These are phyloP conservation scores for Zygaena filipendulae DNA, from an alignment of 2,888 invertebrate species.

Conservation along the genomic window DNA sequence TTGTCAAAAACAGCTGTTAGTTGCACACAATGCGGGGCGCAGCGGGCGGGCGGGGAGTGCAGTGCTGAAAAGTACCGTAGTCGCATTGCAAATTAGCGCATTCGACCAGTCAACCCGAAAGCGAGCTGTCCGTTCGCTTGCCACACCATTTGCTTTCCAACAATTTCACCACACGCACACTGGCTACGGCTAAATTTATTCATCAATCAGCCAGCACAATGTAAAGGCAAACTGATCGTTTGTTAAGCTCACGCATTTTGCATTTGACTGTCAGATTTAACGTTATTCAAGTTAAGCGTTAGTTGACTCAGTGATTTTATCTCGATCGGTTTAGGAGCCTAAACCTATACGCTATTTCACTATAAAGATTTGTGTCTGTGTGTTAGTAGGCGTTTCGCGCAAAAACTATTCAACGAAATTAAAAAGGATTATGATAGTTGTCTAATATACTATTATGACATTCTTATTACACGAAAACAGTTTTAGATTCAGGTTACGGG, in stretches of 20 bases:
- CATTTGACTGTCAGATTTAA: constrained; percentile 12
- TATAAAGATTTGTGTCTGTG: too few relatives aligned
- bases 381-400: too few relatives aligned
- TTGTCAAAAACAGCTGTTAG: constrained; percentile 30
- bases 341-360: too few relatives aligned
- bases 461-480: too few relatives aligned
- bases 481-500: too few relatives aligned
- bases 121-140: constrained; percentile 32
- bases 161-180: constrained; percentile 26
- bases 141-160: constrained; percentile 40
- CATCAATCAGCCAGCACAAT: constrained; percentile 28
- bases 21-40: constrained; percentile 25
- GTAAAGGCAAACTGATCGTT: constrained; percentile 23
- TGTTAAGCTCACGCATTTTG: constrained; percentile 19
- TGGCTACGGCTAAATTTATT: constrained; percentile 23
- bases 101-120: constrained; percentile 37
- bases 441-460: too few relatives aligned
- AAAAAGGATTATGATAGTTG: too few relatives aligned
- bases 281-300: too few relatives aligned
- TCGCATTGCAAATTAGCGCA: constrained; percentile 47
- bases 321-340: too few relatives aligned
- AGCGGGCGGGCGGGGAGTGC: too few relatives aligned
- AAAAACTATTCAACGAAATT: too few relatives aligned
- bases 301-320: too few relatives aligned
- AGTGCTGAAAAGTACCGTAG: constrained; percentile 38